Evolutionary conservation across 2,888 invertebrate genomes (phyloP).

Genomic region (Psylliodes chrysocephalus): DNA sequence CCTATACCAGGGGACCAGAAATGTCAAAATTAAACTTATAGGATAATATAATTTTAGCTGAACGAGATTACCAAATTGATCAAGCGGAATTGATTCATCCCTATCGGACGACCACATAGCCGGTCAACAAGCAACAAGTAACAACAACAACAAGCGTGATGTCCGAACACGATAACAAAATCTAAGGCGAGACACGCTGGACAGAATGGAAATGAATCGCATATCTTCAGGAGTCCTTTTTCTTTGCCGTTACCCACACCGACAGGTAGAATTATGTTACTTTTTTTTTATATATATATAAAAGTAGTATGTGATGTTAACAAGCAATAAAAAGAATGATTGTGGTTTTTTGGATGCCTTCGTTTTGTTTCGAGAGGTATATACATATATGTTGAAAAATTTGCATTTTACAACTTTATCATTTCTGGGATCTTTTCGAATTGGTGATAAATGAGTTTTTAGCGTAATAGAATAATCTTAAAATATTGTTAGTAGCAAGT

Average conservation of each 20-base stretch:
- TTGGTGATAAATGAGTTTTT: too few relatives aligned
- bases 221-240: constrained; percentile 54
- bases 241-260: constrained; percentile 51
- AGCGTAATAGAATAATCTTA: too few relatives aligned
- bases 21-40: too few relatives aligned
- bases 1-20: too few relatives aligned
- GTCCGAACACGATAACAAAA: constrained; percentile 61
- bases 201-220: constrained; percentile 57
- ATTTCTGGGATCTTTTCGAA: constrained; percentile 6
- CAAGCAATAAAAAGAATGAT: constrained; percentile 60
- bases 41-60: too few relatives aligned
- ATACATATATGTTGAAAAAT: constrained; percentile 49
- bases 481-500: too few relatives aligned
- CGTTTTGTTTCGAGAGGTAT: constrained; percentile 50
- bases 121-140: too few relatives aligned
- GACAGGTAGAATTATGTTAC: constrained; percentile 58
- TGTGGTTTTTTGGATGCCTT: constrained; percentile 51
- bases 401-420: constrained; percentile 60
- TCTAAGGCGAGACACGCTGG: constrained; percentile 56
- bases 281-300: too few relatives aligned
- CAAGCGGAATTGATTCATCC: constrained; percentile 12
- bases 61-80: too few relatives aligned
- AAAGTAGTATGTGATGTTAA: constrained; percentile 62
- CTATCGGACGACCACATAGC: constrained; percentile 3
- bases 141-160: too few relatives aligned